Percentiles rank a stretch among this genome's conserved stretches.
phyloP scores from a whole-genome alignment of 2,113 vertebrate species.

The Tragelaphus scriptus region DNA sequence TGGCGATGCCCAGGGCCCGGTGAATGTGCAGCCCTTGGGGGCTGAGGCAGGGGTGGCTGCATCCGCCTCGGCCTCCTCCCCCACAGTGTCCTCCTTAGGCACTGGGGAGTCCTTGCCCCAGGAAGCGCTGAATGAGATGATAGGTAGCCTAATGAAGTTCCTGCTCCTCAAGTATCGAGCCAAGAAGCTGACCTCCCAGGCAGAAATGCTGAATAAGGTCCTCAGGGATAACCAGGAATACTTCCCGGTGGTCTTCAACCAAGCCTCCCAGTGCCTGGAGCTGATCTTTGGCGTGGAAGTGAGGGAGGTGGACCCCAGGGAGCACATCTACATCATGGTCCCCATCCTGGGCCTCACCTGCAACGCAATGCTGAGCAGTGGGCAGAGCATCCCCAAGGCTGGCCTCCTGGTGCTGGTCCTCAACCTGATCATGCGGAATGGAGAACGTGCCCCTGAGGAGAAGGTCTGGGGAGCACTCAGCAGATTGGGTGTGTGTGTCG shows the following conservation, averaged over 20 bases:
- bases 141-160: background rate
- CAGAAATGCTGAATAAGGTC: background rate
- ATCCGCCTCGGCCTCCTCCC: background rate
- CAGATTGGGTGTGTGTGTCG: no score
- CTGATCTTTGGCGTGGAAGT: background rate
- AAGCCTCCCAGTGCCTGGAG: background rate
- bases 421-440: no score
- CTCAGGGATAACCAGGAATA: background rate
- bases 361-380: no score
- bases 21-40: background rate
- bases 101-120: background rate
- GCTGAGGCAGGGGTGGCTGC: background rate
- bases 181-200: background rate
- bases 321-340: background rate
- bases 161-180: background rate
- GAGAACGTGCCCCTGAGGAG: no score
- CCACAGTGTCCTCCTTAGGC: background rate
- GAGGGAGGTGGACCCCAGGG: background rate
- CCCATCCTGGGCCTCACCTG: background rate
- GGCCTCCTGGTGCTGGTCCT: no score
- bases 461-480: no score
- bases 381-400: no score
- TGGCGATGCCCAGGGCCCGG: background rate
- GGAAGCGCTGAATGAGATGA: background rate
- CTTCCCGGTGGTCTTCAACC: background rate